Evolutionary conservation across 2,797 vertebrate species (phyloP).

Genomic region (Chelonia mydas): DNA sequence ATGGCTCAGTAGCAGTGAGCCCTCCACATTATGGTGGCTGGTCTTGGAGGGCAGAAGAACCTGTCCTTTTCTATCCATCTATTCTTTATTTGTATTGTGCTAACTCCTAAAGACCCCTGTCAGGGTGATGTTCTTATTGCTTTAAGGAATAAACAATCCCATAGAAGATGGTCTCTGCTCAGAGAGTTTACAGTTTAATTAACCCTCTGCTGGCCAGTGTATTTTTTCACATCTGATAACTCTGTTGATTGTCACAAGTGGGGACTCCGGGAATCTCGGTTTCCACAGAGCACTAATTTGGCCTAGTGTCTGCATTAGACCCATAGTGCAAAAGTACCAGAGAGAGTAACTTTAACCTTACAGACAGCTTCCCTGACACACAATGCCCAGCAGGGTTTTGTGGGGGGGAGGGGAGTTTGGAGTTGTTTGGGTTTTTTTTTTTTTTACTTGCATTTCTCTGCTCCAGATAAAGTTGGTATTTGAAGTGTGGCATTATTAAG

Average conservation of each 20-base stretch:
- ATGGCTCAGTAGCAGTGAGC: not conserved
- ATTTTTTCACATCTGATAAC: not conserved
- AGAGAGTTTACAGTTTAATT: not conserved
- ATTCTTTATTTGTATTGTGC: not conserved
- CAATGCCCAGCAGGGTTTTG: not conserved
- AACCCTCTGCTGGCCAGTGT: fast-evolving
- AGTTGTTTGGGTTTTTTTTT: too few species aligned
- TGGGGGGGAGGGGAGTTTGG: not conserved
- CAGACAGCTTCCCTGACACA: not conserved
- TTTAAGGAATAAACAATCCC: not conserved
- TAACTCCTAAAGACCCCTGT: not conserved
- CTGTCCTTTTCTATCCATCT: not conserved
- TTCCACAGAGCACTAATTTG: not conserved
- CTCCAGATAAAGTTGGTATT: not conserved
- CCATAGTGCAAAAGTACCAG: not conserved
- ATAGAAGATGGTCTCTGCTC: not conserved
- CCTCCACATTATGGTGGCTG: not conserved
- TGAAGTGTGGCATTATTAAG: not conserved
- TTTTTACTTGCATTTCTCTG: not conserved
- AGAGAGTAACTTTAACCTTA: not conserved
- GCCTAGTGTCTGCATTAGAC: not conserved
- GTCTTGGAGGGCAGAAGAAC: not conserved
- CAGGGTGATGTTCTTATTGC: not conserved
- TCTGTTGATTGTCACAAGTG: not conserved
- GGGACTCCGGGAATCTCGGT: not conserved